Conservation (phyloP, 64 coral and sea anemone species). For the Montipora cactus region DNA sequence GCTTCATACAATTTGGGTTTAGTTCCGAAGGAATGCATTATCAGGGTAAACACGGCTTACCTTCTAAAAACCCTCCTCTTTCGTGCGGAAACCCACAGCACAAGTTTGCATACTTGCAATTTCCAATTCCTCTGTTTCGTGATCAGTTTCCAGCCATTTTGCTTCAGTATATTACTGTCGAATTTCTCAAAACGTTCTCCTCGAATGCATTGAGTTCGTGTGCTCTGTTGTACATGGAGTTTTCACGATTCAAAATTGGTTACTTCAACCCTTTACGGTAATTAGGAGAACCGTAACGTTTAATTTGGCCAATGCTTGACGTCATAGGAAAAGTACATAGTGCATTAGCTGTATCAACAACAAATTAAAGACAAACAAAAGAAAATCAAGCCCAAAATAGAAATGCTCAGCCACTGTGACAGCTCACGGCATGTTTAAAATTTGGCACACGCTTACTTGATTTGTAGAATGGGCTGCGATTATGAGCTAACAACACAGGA, state of each 20-base stretch:
- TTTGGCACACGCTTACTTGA: neutral
- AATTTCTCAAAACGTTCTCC: neutral
- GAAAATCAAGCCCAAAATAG: slow-evolving; percentile 42
- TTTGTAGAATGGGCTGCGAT: neutral
- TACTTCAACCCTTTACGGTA: neutral
- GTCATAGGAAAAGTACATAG: neutral
- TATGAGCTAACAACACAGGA: too few relatives aligned
- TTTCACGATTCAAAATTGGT: slow-evolving; percentile 18
- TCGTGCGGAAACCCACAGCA: neutral
- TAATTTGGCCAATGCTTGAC: slow-evolving; percentile 4
- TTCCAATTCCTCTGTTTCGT: neutral
- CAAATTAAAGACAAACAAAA: slow-evolving; percentile 2
- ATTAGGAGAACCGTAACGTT: neutral
- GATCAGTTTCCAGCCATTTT: neutral
- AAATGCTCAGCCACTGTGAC: slow-evolving; percentile 39
- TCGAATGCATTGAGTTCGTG: neutral
- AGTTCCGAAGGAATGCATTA: slow-evolving; percentile 40
- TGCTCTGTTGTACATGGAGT: neutral
- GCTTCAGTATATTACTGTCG: neutral
- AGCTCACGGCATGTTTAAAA: slow-evolving; percentile 21
- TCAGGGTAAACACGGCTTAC: slow-evolving; percentile 1
- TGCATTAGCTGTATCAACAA: slow-evolving; percentile 50
- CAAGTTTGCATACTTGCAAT: neutral
- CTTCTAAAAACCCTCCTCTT: slow-evolving; percentile 21
- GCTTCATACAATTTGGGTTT: neutral